A percentile compares a stretch with the other conserved stretches of the same genome.
These are phyloP conservation scores for Dermolepida albohirtum DNA, from an alignment of 2,888 invertebrate genomes.

Conservation along the genomic window DNA sequence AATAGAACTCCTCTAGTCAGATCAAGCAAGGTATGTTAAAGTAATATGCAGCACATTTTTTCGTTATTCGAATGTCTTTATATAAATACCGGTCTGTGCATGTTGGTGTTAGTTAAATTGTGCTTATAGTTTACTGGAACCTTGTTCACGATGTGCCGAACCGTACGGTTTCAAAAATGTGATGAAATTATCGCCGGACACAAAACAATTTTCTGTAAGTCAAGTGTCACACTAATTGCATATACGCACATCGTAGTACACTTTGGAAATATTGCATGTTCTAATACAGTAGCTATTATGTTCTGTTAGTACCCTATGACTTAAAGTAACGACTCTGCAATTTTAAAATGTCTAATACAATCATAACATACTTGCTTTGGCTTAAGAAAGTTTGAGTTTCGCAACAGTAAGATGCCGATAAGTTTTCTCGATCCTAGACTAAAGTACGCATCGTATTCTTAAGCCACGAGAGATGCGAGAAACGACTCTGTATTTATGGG, in stretches of 20 bases:
- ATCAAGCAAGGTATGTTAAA: too few relatives aligned
- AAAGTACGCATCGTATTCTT: too few relatives aligned
- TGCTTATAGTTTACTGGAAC: constrained; percentile 74
- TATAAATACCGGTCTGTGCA: constrained; percentile 50
- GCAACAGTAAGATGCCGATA: too few relatives aligned
- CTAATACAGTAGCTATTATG: not conserved
- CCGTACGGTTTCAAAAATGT: constrained; percentile 97
- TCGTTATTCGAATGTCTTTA: constrained; percentile 36
- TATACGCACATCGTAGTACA: not conserved
- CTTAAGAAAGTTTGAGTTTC: too few relatives aligned
- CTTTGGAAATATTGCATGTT: not conserved
- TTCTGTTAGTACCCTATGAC: too few relatives aligned
- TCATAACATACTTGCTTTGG: too few relatives aligned
- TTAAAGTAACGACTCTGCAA: too few relatives aligned
- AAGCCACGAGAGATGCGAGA: too few relatives aligned
- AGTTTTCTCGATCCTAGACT: too few relatives aligned
- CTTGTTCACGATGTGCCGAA: constrained; percentile 86
- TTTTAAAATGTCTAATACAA: too few relatives aligned
- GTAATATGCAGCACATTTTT: not conserved
- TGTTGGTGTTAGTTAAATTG: constrained; percentile 59
- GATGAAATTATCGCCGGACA: constrained; percentile 89
- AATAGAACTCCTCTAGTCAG: too few relatives aligned
- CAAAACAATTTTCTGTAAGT: constrained; percentile 88
- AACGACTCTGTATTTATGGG: too few relatives aligned
- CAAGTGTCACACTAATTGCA: constrained; percentile 47